Evolutionary conservation across 2,113 vertebrate genomes (phyloP).

Genomic region (Sula dactylatra): DNA sequence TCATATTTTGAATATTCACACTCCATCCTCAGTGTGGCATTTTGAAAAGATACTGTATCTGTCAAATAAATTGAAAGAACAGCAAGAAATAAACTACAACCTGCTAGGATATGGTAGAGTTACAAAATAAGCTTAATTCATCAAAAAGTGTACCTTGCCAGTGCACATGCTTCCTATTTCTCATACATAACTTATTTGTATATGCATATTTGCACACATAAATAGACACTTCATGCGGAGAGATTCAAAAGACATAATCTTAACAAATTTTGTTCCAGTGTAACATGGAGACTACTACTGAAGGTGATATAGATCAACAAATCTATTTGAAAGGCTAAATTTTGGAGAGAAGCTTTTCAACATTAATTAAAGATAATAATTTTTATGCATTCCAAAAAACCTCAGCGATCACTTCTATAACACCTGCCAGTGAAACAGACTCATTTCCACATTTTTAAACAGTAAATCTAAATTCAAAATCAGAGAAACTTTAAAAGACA

Average conservation of each 20-base stretch:
- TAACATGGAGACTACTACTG: fast-evolving
- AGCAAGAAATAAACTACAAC: not conserved
- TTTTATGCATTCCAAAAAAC: not conserved
- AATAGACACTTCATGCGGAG: fast-evolving
- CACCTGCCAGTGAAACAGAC: not conserved
- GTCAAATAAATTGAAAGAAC: not conserved
- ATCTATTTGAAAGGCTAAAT: fast-evolving
- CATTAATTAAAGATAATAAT: not conserved
- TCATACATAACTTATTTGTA: not conserved
- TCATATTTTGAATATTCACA: not conserved
- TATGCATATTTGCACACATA: no score
- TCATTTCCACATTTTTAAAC: not conserved
- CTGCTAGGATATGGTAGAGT: not conserved
- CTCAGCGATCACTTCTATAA: no score
- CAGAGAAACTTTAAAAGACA: not conserved
- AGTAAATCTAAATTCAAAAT: not conserved
- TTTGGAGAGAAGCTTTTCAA: not conserved
- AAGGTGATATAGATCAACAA: no score
- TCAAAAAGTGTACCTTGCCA: not conserved
- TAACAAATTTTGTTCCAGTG: not conserved
- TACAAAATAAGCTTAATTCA: not conserved
- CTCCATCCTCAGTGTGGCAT: not conserved
- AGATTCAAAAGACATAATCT: not conserved
- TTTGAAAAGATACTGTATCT: not conserved
- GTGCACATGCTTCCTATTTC: not conserved